Conservation (phyloP, 2,797 vertebrate species). For the Falco berigora region DNA sequence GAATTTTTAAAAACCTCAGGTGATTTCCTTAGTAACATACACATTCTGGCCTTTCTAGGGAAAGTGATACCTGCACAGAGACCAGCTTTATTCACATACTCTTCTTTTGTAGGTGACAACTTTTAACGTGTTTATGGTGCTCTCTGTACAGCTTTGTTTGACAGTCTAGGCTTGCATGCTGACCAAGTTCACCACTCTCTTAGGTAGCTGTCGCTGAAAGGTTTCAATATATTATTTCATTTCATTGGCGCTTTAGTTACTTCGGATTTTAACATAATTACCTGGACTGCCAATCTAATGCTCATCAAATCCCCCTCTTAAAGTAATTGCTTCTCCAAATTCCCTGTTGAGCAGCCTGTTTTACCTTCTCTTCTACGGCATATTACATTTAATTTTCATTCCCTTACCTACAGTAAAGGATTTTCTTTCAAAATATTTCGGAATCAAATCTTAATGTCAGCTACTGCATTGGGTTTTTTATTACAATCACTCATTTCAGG, state of each 20-base stretch:
- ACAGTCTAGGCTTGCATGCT: background rate
- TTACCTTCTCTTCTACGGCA: background rate
- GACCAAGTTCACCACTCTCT: background rate
- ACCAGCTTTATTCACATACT: background rate
- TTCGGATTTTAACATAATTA: conserved; percentile 16
- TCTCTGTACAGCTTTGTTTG: background rate
- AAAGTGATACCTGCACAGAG: background rate
- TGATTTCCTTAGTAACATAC: background rate
- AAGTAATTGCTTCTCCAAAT: conserved; percentile 1
- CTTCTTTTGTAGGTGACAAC: background rate
- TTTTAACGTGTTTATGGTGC: background rate
- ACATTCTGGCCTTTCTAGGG: background rate
- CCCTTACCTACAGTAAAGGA: background rate
- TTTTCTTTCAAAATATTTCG: background rate
- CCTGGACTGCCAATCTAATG: background rate
- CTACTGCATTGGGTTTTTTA: background rate
- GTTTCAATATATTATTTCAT: background rate
- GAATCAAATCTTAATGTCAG: background rate
- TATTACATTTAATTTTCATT: background rate
- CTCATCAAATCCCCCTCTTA: background rate
- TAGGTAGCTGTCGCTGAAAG: background rate
- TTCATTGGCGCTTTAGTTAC: background rate
- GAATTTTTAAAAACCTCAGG: background rate
- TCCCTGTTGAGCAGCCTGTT: background rate
- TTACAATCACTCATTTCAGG: background rate